These are phyloP conservation scores for Chalcis sispes DNA, from an alignment of 2,888 invertebrate species.

Conservation along the genomic window DNA sequence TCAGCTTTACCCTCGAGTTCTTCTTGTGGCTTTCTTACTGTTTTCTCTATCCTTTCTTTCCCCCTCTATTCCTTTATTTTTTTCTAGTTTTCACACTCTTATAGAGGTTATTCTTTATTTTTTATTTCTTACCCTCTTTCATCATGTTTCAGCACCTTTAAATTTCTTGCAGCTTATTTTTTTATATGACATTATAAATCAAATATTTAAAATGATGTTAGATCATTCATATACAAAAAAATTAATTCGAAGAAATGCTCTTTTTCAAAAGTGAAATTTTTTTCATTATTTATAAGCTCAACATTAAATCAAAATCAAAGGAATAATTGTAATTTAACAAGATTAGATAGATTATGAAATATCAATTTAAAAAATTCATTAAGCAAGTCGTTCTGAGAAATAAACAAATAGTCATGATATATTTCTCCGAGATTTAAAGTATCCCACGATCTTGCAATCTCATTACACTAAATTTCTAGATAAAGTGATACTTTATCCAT, in stretches of 20 bases:
- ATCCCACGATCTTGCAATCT: not conserved
- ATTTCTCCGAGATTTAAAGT: not conserved
- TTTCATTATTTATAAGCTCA: no score
- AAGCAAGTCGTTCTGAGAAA: no score
- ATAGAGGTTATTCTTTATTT: slow-evolving; percentile 19
- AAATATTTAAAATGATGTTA: no score
- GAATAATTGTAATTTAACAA: no score
- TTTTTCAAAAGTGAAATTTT: no score
- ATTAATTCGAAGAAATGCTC: no score
- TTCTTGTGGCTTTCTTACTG: slow-evolving; percentile 3
- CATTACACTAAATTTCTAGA: not conserved
- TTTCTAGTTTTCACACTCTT: not conserved
- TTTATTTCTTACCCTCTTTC: not conserved
- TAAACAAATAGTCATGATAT: not conserved
- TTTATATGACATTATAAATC: no score
- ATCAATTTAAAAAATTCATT: no score
- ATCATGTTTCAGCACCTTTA: not conserved
- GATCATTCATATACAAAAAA: no score
- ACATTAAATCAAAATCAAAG: no score
- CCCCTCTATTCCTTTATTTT: not conserved
- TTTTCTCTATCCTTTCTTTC: not conserved
- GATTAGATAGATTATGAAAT: no score
- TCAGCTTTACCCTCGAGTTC: not conserved
- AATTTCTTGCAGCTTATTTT: not conserved
- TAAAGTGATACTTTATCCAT: not conserved